Evolutionary conservation across 2,113 vertebrate genomes (phyloP), one percentile per base, ranked within the genome.

Genomic region (Riparia riparia): DNA sequence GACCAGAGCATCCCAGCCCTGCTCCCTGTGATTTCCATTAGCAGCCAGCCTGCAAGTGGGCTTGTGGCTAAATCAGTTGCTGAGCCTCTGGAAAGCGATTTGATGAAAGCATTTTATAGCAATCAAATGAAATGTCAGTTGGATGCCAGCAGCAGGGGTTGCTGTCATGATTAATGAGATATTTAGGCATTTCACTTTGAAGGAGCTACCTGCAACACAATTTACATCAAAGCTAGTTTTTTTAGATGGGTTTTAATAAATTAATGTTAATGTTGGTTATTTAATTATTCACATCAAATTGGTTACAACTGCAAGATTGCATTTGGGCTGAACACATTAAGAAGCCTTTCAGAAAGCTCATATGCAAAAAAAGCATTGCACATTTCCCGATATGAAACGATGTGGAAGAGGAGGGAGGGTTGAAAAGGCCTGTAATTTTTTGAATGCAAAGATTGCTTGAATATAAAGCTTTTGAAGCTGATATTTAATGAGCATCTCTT

Each of bases 101-200:
- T 90, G 91, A 91, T 87, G 87, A 87, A 95, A 94, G 89, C 73
- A 21, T 94, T 95, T 89, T n/a, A 39, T 66, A 89, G 94, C 80
- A 49, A 86, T 71, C 4, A 73, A 93, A 57, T 86, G 92, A 94
- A 93, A 93, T 78, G 86, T 70, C 73, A 76, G 34, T 56, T 78
- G 53, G 51, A 64, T 51, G 70, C 82, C 76, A 81, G 47, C 89
- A 92, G 91, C 94, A 44, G 60, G 95, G 49, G 21, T 84, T 95
- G 87, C 95, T 92, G 82, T 88, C 84, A 34, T 94, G 89, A 96
- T 92, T 97, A 91, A 96, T 93, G 96, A 96, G 90, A 74, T 80
- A 32, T 70, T 86, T 50, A 64, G 80, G 56, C 54, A 20, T 91
- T 92, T 64, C 50, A 61, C 65, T 97, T 93, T 92, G 78, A 85